phyloP scores from a whole-genome alignment of 2,113 vertebrate genomes.

The Chunga burmeisteri region DNA sequence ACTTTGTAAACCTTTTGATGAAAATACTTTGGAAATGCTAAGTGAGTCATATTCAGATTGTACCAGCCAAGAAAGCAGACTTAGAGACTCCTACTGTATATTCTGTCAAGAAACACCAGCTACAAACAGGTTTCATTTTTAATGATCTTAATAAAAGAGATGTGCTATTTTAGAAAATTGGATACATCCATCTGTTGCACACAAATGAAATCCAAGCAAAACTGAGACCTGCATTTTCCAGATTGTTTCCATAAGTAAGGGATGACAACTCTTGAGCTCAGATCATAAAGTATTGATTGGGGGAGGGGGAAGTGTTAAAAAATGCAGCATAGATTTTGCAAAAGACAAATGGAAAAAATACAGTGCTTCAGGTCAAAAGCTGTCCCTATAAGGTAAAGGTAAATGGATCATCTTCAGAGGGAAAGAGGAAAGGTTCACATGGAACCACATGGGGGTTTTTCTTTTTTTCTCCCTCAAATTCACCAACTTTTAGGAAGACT shows the following conservation, averaged over 20 bases:
- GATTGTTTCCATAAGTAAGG: neutral
- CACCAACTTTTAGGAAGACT: neutral
- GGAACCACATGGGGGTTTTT: neutral
- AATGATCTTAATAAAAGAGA: neutral
- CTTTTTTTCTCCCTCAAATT: neutral
- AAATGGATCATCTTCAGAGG: neutral
- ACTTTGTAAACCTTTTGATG: neutral
- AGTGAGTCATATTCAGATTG: neutral
- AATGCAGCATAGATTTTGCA: neutral
- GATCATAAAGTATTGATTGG: neutral
- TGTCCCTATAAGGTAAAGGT: neutral
- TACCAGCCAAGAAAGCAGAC: neutral
- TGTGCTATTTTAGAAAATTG: neutral
- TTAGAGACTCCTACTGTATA: neutral
- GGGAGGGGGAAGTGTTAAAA: neutral
- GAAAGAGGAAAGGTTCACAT: neutral
- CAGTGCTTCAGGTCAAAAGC: neutral
- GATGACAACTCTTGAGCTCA: neutral
- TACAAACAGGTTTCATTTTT: neutral
- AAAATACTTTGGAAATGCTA: neutral
- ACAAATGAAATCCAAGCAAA: neutral
- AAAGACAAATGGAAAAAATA: neutral
- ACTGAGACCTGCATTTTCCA: neutral
- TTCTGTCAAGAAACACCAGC: neutral
- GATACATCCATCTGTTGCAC: neutral